Evolutionary conservation across 2,888 invertebrate species (phyloP), one percentile per base, ranked within the genome.

Genomic region (Saturnia pavonia): DNA sequence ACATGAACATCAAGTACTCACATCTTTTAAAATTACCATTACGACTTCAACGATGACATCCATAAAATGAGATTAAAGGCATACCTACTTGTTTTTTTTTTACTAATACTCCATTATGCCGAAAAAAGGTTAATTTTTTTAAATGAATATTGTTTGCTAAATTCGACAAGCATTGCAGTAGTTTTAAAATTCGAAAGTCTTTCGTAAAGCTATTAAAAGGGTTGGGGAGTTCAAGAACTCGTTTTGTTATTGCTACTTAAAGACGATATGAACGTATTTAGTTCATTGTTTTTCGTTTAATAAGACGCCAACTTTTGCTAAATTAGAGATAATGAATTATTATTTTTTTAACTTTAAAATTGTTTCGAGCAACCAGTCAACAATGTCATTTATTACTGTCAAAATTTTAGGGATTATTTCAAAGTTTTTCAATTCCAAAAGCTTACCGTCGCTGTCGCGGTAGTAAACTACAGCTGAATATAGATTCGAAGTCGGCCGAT

Each of bases 41-140:
- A 45, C 43, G 25, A 19, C 42, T 67, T 67, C 67, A 57, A 70
- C 70, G 70, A 67, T 70, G 67, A 45, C 67, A 57, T 70, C 67
- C 45, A 67, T 51, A 43, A 42, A 67, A 67, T 57, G 45, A 70
- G 66, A 70, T 70, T 67, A 67, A 70, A 70, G 57, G 51, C 42
- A n/a, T n/a, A n/a, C n/a, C n/a, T 66, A 57, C 67, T 43, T 27
- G 70, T 57, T 67, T 70, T 22, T 22, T 22, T 54, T n/a, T 54
- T 54, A 54, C 9, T 22, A 22, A 22, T 11, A n/a, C 40, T 65
- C 57, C 48, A 40, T 25, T 69, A 51, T 67, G 57, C n/a, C 40
- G 54, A 70, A 57, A 42, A 51, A 67, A 67, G 57, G 54, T 67
- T 42, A 57, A 25, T 43, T 66, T 70, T 70, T 43, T 16, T 67